These are phyloP conservation scores for Pterostichus niger DNA, from an alignment of 2,888 invertebrate genomes.

Conservation along the genomic window DNA sequence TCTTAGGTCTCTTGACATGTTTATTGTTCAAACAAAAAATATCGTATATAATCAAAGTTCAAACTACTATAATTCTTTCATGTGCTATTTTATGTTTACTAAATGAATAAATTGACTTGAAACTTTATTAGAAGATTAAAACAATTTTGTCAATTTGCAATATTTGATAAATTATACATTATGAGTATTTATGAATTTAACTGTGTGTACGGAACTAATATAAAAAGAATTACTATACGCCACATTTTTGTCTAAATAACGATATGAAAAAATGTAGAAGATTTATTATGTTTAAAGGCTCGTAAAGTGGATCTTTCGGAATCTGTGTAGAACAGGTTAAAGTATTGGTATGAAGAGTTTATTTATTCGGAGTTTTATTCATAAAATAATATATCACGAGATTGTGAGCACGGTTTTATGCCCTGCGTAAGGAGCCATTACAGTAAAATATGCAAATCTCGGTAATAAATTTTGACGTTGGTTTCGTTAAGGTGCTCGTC, in stretches of 20 bases:
- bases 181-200: too few relatives aligned
- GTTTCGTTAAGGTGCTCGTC: conserved; percentile 58
- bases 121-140: too few relatives aligned
- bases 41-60: too few relatives aligned
- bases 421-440: conserved; percentile 52
- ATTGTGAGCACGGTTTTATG: conserved; percentile 50
- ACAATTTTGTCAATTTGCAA: too few relatives aligned
- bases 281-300: background rate
- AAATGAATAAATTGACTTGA: too few relatives aligned
- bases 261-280: background rate
- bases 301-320: conserved; percentile 31
- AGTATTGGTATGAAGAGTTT: conserved; percentile 40
- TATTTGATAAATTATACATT: too few relatives aligned
- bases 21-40: too few relatives aligned
- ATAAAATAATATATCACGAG: conserved; percentile 61
- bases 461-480: conserved; percentile 51
- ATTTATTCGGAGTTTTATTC: conserved; percentile 43
- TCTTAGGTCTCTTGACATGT: too few relatives aligned
- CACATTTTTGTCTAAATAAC: background rate
- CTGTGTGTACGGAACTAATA: background rate
- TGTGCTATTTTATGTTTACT: too few relatives aligned
- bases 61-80: too few relatives aligned
- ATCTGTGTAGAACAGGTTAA: conserved; percentile 36
- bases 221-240: background rate
- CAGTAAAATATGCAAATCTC: conserved; percentile 58